These are phyloP conservation scores for Helicolenus hilgendorfi DNA, from an alignment of 2,797 vertebrate genomes.

Conservation along the genomic window DNA sequence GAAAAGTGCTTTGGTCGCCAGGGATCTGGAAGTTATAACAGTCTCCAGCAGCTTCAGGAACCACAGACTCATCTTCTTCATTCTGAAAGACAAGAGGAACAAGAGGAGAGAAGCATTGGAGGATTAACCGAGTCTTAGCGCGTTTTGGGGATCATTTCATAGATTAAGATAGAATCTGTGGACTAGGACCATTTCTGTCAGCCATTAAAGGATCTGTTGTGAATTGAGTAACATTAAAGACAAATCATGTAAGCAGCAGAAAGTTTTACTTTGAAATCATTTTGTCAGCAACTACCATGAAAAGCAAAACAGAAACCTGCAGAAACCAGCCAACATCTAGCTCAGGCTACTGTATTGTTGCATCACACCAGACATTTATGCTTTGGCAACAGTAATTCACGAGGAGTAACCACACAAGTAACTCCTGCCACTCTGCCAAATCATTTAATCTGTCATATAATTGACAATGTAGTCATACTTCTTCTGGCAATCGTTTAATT, in stretches of 20 bases:
- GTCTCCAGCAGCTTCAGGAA: conserved; percentile 89
- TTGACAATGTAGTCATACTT: not conserved
- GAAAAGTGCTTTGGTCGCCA: conserved; percentile 90
- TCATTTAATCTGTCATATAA: not conserved
- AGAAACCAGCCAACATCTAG: not conserved
- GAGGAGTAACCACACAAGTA: not conserved
- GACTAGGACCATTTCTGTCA: not conserved
- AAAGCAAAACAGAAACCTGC: not conserved
- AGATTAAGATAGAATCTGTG: not conserved
- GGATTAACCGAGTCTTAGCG: not conserved
- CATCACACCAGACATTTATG: not conserved
- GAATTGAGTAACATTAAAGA: not conserved
- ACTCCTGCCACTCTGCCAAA: not conserved
- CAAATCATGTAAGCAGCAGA: not conserved
- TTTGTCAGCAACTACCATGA: not conserved
- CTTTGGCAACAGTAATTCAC: not conserved
- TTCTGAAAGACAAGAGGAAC: conserved; percentile 83
- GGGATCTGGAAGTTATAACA: conserved; percentile 91
- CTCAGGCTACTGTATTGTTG: not conserved
- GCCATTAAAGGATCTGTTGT: not conserved
- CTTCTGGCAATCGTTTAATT: not conserved
- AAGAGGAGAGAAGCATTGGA: conserved; percentile 7
- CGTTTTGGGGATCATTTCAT: conserved; percentile 9
- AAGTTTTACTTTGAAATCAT: not conserved
- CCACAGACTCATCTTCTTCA: conserved; percentile 91